These are phyloP conservation scores for Metellina segmentata DNA, from an alignment of 2,888 invertebrate genomes.

Conservation along the genomic window DNA sequence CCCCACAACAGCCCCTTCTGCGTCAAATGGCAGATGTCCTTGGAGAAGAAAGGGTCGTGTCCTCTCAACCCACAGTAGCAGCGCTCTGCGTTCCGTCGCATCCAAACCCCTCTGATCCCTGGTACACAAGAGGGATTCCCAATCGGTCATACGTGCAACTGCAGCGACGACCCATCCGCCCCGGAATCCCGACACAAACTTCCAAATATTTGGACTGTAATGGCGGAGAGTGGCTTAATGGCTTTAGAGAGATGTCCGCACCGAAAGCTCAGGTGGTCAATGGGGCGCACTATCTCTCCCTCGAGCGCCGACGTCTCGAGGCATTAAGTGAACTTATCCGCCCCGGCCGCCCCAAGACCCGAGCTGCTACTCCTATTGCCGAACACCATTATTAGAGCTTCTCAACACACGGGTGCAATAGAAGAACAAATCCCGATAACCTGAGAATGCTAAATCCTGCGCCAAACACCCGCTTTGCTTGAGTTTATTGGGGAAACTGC, in stretches of 20 bases:
- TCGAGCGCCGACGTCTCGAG: neutral
- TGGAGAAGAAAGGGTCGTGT: too few relatives aligned
- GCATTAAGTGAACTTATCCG: too few relatives aligned
- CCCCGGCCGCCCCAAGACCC: too few relatives aligned
- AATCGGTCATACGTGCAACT: too few relatives aligned
- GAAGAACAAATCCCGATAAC: slow-evolving; percentile 30
- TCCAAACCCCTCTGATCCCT: neutral
- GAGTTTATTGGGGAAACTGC: neutral
- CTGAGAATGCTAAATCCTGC: neutral
- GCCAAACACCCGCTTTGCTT: neutral
- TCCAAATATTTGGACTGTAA: slow-evolving; percentile 1
- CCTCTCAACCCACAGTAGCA: too few relatives aligned
- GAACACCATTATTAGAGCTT: neutral
- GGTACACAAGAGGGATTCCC: neutral
- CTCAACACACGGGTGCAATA: neutral
- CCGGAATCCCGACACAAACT: slow-evolving; percentile 5
- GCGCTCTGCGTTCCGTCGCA: too few relatives aligned
- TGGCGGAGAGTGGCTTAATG: slow-evolving; percentile 36
- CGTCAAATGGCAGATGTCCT: too few relatives aligned
- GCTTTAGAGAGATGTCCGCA: slow-evolving; percentile 31
- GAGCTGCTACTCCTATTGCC: neutral
- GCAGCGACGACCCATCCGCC: too few relatives aligned
- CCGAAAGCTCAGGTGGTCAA: slow-evolving; percentile 49
- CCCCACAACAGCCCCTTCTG: too few relatives aligned
- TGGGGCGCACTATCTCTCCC: slow-evolving; percentile 58